These are phyloP conservation scores for Mythimna pallens DNA, from an alignment of 2,888 invertebrate genomes.

Conservation along the genomic window DNA sequence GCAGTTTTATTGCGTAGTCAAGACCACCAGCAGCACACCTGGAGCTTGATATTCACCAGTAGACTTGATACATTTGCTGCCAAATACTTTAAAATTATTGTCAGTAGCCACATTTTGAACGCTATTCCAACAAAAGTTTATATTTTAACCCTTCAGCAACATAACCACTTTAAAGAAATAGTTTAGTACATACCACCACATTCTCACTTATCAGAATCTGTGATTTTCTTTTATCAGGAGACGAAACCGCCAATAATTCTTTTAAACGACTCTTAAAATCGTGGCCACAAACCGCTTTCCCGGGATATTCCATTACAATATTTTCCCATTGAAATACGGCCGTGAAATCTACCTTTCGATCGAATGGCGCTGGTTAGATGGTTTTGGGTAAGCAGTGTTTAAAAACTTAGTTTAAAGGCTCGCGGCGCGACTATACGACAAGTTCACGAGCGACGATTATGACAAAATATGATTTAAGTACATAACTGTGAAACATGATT, in stretches of 20 bases:
- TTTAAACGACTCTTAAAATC: constrained; percentile 76
- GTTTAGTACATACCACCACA: background rate
- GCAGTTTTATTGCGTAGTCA: no score
- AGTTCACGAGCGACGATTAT: no score
- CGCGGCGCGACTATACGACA: background rate
- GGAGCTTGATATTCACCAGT: no score
- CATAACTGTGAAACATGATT: no score
- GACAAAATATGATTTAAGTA: no score
- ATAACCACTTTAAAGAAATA: constrained; percentile 2
- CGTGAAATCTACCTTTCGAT: constrained; percentile 62
- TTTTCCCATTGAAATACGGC: constrained; percentile 77
- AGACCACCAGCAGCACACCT: no score
- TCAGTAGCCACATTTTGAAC: background rate
- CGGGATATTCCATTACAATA: constrained; percentile 77
- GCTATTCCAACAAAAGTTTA: background rate
- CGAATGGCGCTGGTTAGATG: constrained; percentile 55
- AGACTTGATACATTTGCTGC: no score
- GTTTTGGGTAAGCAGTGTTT: constrained; percentile 36
- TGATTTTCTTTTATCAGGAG: constrained; percentile 66
- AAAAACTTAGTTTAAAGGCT: constrained; percentile 19
- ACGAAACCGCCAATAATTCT: constrained; percentile 74
- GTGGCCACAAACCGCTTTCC: constrained; percentile 68
- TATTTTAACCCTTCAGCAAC: background rate
- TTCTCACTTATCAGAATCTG: constrained; percentile 42
- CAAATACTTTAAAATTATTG: background rate